These are phyloP conservation scores for Isotomurus palustris DNA, from an alignment of 2,888 invertebrate species.

Conservation along the genomic window DNA sequence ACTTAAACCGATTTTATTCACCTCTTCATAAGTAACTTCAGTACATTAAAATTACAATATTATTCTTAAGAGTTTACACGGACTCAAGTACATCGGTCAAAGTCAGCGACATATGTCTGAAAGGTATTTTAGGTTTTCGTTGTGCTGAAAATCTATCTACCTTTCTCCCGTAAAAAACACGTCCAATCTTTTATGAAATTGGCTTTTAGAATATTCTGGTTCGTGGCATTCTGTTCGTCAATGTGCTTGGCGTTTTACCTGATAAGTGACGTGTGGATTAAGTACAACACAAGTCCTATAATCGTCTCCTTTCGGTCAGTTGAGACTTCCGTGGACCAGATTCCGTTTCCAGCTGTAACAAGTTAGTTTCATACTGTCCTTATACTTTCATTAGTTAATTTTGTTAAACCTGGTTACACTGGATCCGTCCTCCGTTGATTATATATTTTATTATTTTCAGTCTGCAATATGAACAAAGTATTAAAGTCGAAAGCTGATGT, in stretches of 20 bases:
- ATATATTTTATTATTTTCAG: background rate
- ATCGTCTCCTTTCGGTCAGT: conserved; percentile 72
- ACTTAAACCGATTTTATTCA: too few species aligned
- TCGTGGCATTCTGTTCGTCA: conserved; percentile 22
- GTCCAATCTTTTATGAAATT: background rate
- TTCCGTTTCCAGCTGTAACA: conserved; percentile 78
- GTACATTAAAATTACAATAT: too few species aligned
- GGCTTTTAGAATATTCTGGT: conserved; percentile 33
- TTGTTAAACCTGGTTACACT: too few species aligned
- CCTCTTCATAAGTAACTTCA: too few species aligned
- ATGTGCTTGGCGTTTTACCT: conserved; percentile 21
- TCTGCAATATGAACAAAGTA: conserved; percentile 79
- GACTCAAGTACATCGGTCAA: conserved; percentile 4
- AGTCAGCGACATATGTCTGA: background rate
- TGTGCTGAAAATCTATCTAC: too few species aligned
- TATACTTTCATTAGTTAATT: background rate
- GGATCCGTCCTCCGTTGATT: too few species aligned
- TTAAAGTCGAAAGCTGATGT: conserved; percentile 51
- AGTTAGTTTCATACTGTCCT: conserved; percentile 41
- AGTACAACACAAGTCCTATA: conserved; percentile 68
- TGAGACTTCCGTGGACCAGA: conserved; percentile 60
- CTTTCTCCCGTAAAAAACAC: too few species aligned
- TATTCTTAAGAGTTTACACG: conserved; percentile 1
- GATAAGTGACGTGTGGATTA: conserved; percentile 48
- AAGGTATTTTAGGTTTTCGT: background rate